Percentiles rank a stretch among this genome's conserved stretches.
Conservation (phyloP, 2,797 vertebrate species). For the Enteromius fasciolatus region DNA sequence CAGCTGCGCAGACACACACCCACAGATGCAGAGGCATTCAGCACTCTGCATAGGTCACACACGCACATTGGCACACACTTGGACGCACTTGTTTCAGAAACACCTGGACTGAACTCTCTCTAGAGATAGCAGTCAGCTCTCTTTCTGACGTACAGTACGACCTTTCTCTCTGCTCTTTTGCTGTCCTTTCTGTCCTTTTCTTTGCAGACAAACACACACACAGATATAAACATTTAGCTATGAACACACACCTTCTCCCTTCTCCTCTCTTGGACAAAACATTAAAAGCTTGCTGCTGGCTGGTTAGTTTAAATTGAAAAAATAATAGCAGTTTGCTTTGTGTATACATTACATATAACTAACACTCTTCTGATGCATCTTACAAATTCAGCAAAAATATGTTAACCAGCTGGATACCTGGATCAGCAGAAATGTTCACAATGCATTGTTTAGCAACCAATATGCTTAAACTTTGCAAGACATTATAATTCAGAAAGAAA, state of each 20-base stretch:
- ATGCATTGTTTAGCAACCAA: too few species aligned
- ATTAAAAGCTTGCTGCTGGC: neutral
- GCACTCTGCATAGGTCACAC: conserved; percentile 23
- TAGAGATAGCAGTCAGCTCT: conserved; percentile 14
- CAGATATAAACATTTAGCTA: neutral
- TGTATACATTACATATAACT: too few species aligned
- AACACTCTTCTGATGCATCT: too few species aligned
- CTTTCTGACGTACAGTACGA: neutral
- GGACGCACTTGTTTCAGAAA: conserved; percentile 50
- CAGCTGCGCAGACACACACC: neutral
- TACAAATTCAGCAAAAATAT: too few species aligned
- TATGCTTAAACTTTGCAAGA: too few species aligned
- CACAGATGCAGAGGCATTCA: conserved; percentile 1
- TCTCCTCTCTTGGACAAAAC: neutral
- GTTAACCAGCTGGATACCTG: too few species aligned
- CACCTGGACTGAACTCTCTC: conserved; percentile 37
- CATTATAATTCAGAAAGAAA: neutral
- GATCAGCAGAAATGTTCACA: too few species aligned
- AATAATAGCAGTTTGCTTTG: too few species aligned
- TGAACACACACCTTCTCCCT: neutral
- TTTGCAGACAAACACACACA: conserved; percentile 4
- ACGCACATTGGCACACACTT: conserved; percentile 60
- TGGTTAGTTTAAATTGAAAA: neutral
- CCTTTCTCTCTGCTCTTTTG: conserved; percentile 20
- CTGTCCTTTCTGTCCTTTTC: conserved; percentile 8